These are phyloP conservation scores for Chionomys nivalis DNA, from an alignment of 2,113 vertebrate species.

Conservation along the genomic window DNA sequence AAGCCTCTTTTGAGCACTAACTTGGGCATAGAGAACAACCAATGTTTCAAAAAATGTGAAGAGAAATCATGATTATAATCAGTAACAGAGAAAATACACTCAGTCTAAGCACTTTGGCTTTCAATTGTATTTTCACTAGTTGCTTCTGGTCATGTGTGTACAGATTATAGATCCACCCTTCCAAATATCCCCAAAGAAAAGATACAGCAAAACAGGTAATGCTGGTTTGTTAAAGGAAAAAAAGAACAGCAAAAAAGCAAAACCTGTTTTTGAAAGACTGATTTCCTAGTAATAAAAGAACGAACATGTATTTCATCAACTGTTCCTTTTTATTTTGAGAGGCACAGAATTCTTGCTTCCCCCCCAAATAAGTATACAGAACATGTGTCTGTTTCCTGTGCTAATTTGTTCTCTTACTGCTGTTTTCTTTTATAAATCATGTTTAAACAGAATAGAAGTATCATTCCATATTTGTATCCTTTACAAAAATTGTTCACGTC, in stretches of 20 bases:
- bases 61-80: background rate
- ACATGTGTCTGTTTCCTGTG: slow-evolving; percentile 2
- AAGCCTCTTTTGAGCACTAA: background rate
- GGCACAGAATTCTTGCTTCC: background rate
- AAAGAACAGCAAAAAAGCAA: background rate
- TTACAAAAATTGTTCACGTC: background rate
- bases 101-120: background rate
- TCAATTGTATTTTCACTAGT: background rate
- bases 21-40: background rate
- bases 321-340: background rate
- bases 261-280: background rate
- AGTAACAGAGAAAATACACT: background rate
- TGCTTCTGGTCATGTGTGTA: background rate
- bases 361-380: background rate
- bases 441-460: slow-evolving; percentile 9
- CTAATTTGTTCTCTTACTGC: background rate
- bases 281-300: slow-evolving; percentile 38
- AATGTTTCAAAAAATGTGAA: background rate
- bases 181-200: background rate
- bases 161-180: background rate
- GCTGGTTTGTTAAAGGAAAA: background rate
- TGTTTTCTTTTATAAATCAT: background rate
- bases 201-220: background rate
- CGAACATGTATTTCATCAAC: slow-evolving; percentile 2
- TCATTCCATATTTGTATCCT: background rate